These are phyloP conservation scores for Apis laboriosa DNA, from an alignment of 1,140 invertebrate species.

Conservation along the genomic window DNA sequence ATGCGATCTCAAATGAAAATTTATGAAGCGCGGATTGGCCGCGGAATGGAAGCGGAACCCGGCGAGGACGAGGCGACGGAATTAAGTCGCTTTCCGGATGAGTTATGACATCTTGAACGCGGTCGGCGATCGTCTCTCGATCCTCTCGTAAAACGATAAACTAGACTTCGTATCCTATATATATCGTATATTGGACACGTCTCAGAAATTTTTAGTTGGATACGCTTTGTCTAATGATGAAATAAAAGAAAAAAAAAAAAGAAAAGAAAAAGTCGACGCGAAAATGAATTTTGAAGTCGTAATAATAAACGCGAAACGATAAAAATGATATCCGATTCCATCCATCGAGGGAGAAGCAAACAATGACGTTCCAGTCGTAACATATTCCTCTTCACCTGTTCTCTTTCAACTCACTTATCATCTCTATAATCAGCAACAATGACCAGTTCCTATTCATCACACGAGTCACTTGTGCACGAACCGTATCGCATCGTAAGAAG, in stretches of 20 bases:
- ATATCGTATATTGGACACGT: not conserved
- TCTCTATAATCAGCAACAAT: not conserved
- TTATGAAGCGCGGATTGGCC: conserved; percentile 69
- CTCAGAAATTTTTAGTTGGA: not conserved
- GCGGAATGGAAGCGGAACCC: conserved; percentile 56
- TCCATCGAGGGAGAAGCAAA: no score
- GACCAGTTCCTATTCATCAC: not conserved
- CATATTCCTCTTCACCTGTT: no score
- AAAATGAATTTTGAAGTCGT: no score
- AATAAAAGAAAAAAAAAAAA: no score
- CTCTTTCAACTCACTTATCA: not conserved
- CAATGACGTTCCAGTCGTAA: not conserved
- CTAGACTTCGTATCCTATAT: not conserved
- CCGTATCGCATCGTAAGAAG: no score
- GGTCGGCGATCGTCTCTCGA: not conserved
- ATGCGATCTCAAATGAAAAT: conserved; percentile 68
- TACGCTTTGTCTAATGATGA: no score
- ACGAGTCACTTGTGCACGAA: no score
- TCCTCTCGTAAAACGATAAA: conserved; percentile 24
- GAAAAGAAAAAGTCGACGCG: not conserved
- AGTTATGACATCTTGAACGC: conserved; percentile 47
- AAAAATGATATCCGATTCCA: no score
- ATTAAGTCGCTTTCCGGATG: conserved; percentile 43
- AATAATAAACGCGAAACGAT: no score
- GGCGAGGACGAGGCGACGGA: conserved; percentile 25